Percentiles rank a stretch among this genome's conserved stretches.
Conservation (phyloP, 2,888 invertebrate species). For the Rotaria sp. region DNA sequence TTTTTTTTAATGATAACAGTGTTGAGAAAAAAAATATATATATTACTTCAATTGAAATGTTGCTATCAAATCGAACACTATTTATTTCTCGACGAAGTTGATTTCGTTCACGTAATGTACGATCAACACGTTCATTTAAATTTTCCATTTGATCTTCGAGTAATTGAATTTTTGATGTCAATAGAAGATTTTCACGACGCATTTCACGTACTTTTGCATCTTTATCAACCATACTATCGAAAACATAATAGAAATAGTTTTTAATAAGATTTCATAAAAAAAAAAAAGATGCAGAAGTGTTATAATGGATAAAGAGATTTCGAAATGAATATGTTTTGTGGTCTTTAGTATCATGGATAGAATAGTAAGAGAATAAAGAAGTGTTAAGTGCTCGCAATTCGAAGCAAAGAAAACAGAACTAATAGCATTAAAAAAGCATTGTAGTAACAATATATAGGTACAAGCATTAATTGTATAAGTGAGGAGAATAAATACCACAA, state of each 20-base stretch:
- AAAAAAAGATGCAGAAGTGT: too few species aligned
- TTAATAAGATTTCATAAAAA: too few species aligned
- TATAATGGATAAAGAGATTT: too few species aligned
- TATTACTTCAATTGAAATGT: neutral
- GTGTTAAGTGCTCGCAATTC: too few species aligned
- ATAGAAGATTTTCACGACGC: neutral
- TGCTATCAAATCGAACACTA: neutral
- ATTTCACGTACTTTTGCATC: neutral
- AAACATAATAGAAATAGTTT: neutral
- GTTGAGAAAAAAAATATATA: neutral
- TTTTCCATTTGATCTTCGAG: slow-evolving; percentile 2
- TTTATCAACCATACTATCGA: neutral
- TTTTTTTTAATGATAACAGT: neutral
- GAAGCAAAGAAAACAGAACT: too few species aligned
- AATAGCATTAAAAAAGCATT: too few species aligned
- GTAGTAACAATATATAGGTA: too few species aligned
- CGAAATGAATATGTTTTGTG: too few species aligned
- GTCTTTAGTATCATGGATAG: too few species aligned
- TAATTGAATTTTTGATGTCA: slow-evolving; percentile 19
- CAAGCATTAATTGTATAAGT: too few species aligned
- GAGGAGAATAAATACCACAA: neutral
- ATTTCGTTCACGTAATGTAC: neutral
- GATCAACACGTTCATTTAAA: slow-evolving; percentile 14
- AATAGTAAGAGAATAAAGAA: too few species aligned
- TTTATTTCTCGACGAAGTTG: neutral